phyloP scores from a whole-genome alignment of 2,113 vertebrate species.

The Acanthochromis polyacanthus region DNA sequence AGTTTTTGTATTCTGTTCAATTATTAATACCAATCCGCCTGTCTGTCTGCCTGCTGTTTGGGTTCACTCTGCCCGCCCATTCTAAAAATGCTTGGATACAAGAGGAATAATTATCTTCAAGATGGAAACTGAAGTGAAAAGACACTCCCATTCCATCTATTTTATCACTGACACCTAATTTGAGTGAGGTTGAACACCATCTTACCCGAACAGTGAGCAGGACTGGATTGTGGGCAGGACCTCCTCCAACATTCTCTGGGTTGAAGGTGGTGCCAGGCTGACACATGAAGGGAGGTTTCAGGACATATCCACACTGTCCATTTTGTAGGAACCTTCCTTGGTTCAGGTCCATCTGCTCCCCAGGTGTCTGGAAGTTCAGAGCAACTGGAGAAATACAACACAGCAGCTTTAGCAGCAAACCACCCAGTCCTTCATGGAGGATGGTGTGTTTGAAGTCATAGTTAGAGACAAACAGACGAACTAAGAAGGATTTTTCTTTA shows the following conservation, averaged over 20 bases:
- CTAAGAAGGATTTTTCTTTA: background rate
- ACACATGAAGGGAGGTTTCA: conserved; percentile 91
- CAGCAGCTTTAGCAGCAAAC: background rate
- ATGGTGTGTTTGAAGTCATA: too few relatives aligned
- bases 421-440: background rate
- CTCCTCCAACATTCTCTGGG: conserved; percentile 85
- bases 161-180: background rate
- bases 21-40: too few relatives aligned
- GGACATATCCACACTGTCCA: conserved; percentile 88
- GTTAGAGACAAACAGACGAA: background rate
- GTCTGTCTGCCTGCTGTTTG: too few relatives aligned
- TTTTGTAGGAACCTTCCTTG: conserved; percentile 92
- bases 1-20: too few relatives aligned
- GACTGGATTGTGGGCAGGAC: conserved; percentile 80
- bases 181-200: background rate
- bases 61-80: too few relatives aligned
- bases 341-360: conserved; percentile 96
- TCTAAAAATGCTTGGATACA: too few relatives aligned
- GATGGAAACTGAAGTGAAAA: too few relatives aligned
- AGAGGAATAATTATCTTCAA: too few relatives aligned
- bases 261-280: conserved; percentile 81
- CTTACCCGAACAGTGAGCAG: conserved; percentile 86
- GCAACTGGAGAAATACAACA: conserved; percentile 86
- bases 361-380: conserved; percentile 95
- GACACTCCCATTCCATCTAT: too few relatives aligned